A percentile compares a stretch with the other conserved stretches of the same genome.
phyloP scores from a whole-genome alignment of 2,113 vertebrate genomes.

The Rhynchomys soricoides region DNA sequence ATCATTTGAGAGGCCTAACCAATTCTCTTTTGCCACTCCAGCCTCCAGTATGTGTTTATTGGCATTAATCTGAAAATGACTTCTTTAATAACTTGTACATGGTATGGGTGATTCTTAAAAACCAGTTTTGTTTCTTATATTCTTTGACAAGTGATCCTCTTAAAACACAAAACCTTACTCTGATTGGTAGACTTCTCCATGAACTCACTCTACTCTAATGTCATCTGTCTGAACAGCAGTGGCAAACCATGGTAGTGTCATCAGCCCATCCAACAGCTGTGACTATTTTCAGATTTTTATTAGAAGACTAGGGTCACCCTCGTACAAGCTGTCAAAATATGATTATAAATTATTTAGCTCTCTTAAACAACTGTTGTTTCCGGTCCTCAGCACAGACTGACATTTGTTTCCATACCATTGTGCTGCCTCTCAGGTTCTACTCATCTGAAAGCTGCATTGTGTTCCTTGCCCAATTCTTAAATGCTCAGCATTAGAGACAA shows the following conservation, averaged over 20 bases:
- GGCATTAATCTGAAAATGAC: conserved; percentile 26
- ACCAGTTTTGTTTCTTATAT: background rate
- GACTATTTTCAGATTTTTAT: background rate
- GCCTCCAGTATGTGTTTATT: background rate
- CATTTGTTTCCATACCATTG: background rate
- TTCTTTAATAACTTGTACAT: background rate
- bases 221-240: background rate
- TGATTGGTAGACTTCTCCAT: background rate
- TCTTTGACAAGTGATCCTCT: background rate
- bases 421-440: background rate
- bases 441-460: conserved; percentile 5
- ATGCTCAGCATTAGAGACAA: conserved; percentile 5
- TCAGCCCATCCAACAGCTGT: background rate
- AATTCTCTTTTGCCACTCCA: background rate
- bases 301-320: background rate
- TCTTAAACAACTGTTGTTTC: conserved; percentile 40
- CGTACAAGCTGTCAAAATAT: background rate
- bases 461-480: background rate
- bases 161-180: background rate
- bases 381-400: background rate
- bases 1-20: background rate
- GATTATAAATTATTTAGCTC: conserved; percentile 47
- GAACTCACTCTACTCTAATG: background rate
- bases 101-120: background rate
- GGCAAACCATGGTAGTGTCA: background rate